phyloP scores from a whole-genome alignment of 2,888 invertebrate species.

The Lycia hirtaria region DNA sequence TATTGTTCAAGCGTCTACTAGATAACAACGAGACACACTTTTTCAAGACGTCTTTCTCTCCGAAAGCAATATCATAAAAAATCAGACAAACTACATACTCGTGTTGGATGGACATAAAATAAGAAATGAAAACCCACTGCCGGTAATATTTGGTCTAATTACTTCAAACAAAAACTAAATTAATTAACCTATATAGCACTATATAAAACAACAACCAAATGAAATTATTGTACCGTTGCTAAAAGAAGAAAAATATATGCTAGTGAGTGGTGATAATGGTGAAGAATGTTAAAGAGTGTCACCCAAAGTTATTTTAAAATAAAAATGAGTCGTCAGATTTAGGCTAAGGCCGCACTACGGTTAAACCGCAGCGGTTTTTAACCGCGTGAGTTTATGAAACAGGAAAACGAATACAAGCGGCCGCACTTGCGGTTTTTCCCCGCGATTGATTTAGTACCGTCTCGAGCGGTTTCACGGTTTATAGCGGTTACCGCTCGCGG shows the following conservation, averaged over 20 bases:
- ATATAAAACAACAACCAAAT: slow-evolving; percentile 36
- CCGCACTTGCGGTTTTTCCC: too few relatives aligned
- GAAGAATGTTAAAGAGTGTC: neutral
- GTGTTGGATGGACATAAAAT: slow-evolving; percentile 56
- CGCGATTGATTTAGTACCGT: too few relatives aligned
- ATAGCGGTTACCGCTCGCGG: too few relatives aligned
- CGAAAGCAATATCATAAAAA: slow-evolving; percentile 69
- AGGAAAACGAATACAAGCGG: too few relatives aligned
- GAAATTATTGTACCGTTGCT: slow-evolving; percentile 24
- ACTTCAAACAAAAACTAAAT: slow-evolving; percentile 48
- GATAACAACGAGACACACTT: slow-evolving; percentile 75
- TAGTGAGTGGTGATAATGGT: neutral
- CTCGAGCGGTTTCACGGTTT: too few relatives aligned
- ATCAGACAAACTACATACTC: slow-evolving; percentile 64
- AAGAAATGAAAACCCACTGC: slow-evolving; percentile 66
- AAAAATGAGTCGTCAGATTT: neutral
- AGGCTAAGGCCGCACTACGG: too few relatives aligned
- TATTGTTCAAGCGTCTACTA: slow-evolving; percentile 84
- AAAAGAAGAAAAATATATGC: neutral
- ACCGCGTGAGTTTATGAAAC: too few relatives aligned
- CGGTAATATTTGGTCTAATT: slow-evolving; percentile 67
- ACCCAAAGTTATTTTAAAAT: slow-evolving; percentile 5
- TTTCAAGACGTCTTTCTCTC: slow-evolving; percentile 55
- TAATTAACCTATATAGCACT: slow-evolving; percentile 40
- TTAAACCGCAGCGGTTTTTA: too few relatives aligned